Percentiles rank a stretch among this genome's conserved stretches.
phyloP scores from a whole-genome alignment of 2,113 vertebrate species.

The Semnornis frantzii region DNA sequence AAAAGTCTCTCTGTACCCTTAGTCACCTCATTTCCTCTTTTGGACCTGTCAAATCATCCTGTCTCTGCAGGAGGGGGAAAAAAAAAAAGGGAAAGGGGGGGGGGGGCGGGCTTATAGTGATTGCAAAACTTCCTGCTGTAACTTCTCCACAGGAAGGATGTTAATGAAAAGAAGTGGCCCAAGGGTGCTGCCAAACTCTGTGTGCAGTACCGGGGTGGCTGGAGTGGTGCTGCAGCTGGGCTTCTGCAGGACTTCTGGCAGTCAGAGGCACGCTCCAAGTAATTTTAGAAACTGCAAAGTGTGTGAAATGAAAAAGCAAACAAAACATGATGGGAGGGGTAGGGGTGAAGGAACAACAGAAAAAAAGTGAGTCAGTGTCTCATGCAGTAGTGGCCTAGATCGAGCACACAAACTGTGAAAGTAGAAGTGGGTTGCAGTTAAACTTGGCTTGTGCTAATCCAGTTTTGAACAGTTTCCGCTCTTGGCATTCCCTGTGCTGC shows the following conservation, averaged over 20 bases:
- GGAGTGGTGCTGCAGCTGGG: background rate
- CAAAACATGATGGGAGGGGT: no score
- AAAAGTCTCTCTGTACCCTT: background rate
- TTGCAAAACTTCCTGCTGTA: conserved; percentile 2
- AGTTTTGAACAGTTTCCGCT: conserved; percentile 84
- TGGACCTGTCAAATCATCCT: background rate
- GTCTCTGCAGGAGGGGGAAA: background rate
- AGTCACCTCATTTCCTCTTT: conserved; percentile 12
- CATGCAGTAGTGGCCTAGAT: conserved; percentile 67
- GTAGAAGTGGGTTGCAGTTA: conserved; percentile 76
- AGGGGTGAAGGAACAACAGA: no score
- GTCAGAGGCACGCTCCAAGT: background rate
- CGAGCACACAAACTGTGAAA: conserved; percentile 72
- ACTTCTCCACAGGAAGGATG: conserved; percentile 7
- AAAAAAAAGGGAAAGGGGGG: background rate
- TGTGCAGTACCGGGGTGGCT: background rate
- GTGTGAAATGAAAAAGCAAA: no score
- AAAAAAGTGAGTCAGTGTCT: conserved; percentile 63
- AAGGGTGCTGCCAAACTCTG: background rate
- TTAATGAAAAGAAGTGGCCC: background rate
- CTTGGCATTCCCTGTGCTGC: conserved; percentile 82
- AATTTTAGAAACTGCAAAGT: no score
- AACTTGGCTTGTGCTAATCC: conserved; percentile 83
- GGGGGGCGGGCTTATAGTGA: background rate
- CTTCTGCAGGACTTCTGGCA: conserved; percentile 21